Percentiles rank a stretch among this genome's conserved stretches.
phyloP scores from a whole-genome alignment of 2,113 vertebrate genomes.

The Cyprinodon tularosa region DNA sequence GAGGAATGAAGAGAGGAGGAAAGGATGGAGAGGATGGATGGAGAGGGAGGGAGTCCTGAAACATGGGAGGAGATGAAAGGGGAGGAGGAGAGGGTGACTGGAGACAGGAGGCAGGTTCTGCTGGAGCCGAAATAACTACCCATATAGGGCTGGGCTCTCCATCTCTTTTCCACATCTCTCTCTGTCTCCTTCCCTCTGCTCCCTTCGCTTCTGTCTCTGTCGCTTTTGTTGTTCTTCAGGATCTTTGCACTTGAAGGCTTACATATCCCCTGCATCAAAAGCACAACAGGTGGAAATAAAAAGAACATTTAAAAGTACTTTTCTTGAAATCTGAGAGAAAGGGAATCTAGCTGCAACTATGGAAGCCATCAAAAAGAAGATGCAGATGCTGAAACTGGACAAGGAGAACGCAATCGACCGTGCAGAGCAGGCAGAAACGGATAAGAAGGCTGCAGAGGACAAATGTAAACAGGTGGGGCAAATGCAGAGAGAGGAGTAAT shows the following conservation, averaged over 20 bases:
- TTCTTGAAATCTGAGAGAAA: constrained; percentile 32
- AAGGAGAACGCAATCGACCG: constrained; percentile 96
- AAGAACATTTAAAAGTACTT: neutral
- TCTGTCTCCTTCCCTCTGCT: constrained; percentile 40
- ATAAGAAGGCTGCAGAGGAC: constrained; percentile 94
- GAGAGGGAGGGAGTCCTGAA: constrained; percentile 43
- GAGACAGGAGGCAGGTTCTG: constrained; percentile 75
- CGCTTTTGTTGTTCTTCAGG: constrained; percentile 31
- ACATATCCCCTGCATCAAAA: constrained; percentile 24
- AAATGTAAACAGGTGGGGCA: constrained; percentile 91
- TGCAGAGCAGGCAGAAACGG: constrained; percentile 93
- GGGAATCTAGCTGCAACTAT: constrained; percentile 75
- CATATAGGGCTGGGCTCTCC: constrained; percentile 59
- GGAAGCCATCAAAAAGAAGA: constrained; percentile 93
- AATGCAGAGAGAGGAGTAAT: neutral
- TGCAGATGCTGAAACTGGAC: constrained; percentile 95
- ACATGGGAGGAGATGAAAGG: constrained; percentile 33
- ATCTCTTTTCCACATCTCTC: constrained; percentile 48
- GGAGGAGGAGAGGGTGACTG: constrained; percentile 52
- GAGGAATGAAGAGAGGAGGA: constrained; percentile 36
- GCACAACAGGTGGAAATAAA: constrained; percentile 1
- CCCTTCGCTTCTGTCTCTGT: constrained; percentile 27
- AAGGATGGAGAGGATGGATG: constrained; percentile 50
- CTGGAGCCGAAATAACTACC: constrained; percentile 79
- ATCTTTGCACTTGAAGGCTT: constrained; percentile 8